These are phyloP conservation scores for Diabrotica balteata DNA, from an alignment of 2,888 invertebrate genomes.

Conservation along the genomic window DNA sequence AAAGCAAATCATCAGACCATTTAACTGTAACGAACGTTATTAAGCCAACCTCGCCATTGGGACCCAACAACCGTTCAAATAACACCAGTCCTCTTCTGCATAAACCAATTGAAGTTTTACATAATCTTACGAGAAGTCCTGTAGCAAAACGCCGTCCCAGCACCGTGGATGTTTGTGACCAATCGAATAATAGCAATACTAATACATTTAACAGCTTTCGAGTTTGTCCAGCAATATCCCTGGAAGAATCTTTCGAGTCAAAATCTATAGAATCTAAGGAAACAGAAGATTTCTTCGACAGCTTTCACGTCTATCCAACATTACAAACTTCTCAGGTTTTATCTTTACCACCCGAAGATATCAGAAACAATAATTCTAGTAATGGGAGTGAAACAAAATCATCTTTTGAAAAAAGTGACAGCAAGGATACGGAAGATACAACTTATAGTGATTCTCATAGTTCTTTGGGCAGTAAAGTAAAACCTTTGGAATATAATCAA, in stretches of 20 bases:
- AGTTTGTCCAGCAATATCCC: conserved; percentile 30
- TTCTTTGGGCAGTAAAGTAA: neutral
- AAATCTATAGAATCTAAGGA: no score
- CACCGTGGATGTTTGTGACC: neutral
- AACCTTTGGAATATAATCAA: conserved; percentile 3
- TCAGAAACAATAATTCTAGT: neutral
- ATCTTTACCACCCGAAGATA: neutral
- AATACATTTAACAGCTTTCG: conserved; percentile 42
- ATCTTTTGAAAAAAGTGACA: conserved; percentile 2
- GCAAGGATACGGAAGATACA: neutral
- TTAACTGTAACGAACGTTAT: neutral
- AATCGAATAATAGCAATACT: conserved; percentile 13
- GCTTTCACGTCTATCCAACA: conserved; percentile 5
- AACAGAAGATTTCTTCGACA: conserved; percentile 1
- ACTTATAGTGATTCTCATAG: neutral
- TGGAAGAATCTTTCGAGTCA: neutral
- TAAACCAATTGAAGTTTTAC: conserved; percentile 72
- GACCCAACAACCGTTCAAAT: neutral
- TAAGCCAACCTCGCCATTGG: neutral
- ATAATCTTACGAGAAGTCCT: conserved; percentile 73
- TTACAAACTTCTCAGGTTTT: neutral
- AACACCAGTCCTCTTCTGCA: conserved; percentile 54
- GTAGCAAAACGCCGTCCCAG: conserved; percentile 31
- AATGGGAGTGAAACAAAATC: neutral
- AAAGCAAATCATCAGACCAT: conserved; percentile 10